A percentile compares a stretch with the other conserved stretches of the same genome.
phyloP scores from a whole-genome alignment of 2,113 vertebrate species.

The Anoura caudifer region DNA sequence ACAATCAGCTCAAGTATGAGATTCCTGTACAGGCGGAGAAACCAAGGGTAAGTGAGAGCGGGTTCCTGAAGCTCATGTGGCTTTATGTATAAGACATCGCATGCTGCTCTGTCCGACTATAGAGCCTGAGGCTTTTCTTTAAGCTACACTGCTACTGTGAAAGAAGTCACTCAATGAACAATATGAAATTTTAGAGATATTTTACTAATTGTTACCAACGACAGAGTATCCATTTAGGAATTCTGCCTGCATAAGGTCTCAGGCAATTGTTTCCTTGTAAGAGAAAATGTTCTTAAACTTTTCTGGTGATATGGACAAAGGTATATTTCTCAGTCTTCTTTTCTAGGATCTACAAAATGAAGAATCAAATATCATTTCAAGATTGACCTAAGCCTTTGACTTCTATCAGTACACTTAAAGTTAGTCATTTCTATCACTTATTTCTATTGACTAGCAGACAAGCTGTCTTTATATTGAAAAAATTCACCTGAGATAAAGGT shows the following conservation, averaged over 20 bases:
- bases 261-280: neutral
- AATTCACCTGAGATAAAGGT: neutral
- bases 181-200: neutral
- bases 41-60: neutral
- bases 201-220: neutral
- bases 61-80: neutral
- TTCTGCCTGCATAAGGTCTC: neutral
- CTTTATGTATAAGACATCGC: neutral
- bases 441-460: neutral
- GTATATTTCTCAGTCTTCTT: neutral
- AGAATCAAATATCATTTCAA: neutral
- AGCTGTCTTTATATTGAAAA: neutral
- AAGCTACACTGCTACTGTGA: neutral
- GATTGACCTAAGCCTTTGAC: neutral
- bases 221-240: neutral
- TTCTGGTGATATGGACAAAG: neutral
- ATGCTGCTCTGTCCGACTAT: neutral
- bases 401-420: neutral
- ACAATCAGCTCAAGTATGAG: neutral
- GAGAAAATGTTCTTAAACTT: neutral
- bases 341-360: neutral
- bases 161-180: neutral
- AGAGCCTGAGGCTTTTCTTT: neutral
- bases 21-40: neutral
- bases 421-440: neutral